Conservation (phyloP, 2,113 vertebrate species). For the Macrotus californicus region DNA sequence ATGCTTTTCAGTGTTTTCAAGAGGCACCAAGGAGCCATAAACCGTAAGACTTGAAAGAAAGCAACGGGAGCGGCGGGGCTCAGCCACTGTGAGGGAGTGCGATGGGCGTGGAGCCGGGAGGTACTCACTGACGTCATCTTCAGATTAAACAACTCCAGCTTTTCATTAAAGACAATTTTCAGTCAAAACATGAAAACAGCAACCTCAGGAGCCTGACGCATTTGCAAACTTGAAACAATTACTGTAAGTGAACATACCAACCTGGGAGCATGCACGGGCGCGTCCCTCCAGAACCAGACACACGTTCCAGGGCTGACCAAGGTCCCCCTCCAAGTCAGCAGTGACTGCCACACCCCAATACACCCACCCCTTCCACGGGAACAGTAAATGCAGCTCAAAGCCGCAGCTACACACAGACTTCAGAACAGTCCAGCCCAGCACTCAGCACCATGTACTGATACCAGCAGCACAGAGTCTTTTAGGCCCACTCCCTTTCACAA, state of each 20-base stretch:
- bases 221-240: constrained; percentile 55
- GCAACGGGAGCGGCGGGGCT: constrained; percentile 80
- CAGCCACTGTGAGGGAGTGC: constrained; percentile 83
- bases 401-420: background rate
- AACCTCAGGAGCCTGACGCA: constrained; percentile 67
- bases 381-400: background rate
- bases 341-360: background rate
- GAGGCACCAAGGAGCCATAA: constrained; percentile 78
- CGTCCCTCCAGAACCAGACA: constrained; percentile 49
- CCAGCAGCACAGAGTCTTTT: background rate
- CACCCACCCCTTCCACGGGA: background rate
- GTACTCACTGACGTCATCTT: constrained; percentile 96
- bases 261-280: constrained; percentile 55
- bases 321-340: constrained; percentile 3
- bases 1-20: constrained; percentile 76
- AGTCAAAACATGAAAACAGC: constrained; percentile 82
- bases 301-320: constrained; percentile 10
- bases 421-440: background rate
- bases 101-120: constrained; percentile 91
- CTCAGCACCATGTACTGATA: rapidly evolving
- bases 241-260: constrained; percentile 68
- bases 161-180: constrained; percentile 91
- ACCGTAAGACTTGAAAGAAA: constrained; percentile 81
- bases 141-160: constrained; percentile 91
- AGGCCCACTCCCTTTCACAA: background rate